Evolutionary conservation across 2,797 vertebrate species (phyloP).

Genomic region (Dallia pectoralis): DNA sequence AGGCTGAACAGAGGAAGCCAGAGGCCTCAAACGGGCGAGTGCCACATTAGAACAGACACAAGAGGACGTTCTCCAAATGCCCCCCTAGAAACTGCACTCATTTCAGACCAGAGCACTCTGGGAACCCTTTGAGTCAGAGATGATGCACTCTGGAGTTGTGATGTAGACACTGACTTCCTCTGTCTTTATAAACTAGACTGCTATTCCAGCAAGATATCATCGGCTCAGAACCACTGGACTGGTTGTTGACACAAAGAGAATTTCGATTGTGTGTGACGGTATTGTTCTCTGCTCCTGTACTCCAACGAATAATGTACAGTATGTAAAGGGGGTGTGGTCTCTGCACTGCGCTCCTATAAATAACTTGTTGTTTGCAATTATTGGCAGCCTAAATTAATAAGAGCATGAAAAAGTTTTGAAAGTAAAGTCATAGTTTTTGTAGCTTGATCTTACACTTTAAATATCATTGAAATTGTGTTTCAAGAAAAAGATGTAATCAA

Average conservation of each 20-base stretch:
- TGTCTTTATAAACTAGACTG: constrained; percentile 8
- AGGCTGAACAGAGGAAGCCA: constrained; percentile 17
- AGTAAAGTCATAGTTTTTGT: too few relatives aligned
- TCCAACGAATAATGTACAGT: constrained; percentile 30
- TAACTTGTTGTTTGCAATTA: too few relatives aligned
- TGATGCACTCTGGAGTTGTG: not conserved
- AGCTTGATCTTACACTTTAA: too few relatives aligned
- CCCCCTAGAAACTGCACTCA: not conserved
- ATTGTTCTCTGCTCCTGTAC: constrained; percentile 25
- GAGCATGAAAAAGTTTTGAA: too few relatives aligned
- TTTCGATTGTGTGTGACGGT: constrained; percentile 28
- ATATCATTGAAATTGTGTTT: too few relatives aligned
- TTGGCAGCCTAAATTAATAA: too few relatives aligned
- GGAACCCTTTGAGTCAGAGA: not conserved
- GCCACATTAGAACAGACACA: constrained; percentile 8
- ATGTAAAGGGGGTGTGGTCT: constrained; percentile 23
- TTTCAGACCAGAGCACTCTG: not conserved
- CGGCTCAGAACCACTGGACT: constrained; percentile 25
- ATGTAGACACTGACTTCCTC: not conserved
- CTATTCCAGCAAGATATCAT: constrained; percentile 32
- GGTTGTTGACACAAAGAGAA: constrained; percentile 40
- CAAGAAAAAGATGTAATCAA: too few relatives aligned
- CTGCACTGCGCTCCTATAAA: constrained; percentile 14
- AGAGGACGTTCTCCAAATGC: constrained; percentile 2
- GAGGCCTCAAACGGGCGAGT: constrained; percentile 6